Evolutionary conservation across 2,113 vertebrate genomes (phyloP).

Genomic region (Opisthocomus hoazin): DNA sequence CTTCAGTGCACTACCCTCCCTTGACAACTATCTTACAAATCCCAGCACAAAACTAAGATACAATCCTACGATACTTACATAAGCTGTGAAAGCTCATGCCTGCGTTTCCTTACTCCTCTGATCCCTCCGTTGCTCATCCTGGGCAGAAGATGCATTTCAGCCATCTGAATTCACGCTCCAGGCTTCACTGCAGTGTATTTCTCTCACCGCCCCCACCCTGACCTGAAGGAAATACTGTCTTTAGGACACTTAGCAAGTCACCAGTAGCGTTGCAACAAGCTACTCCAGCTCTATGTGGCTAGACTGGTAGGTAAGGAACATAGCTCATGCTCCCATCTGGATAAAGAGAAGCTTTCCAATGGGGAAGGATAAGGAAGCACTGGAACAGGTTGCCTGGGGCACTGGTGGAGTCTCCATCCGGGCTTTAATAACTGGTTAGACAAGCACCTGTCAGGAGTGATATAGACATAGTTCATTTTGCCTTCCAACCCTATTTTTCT

Average conservation of each 20-base stretch:
- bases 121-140: background rate
- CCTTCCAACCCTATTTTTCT: slow-evolving; percentile 23
- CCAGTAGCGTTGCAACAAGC: background rate
- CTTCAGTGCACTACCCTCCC: background rate
- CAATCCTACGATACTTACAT: background rate
- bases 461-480: background rate
- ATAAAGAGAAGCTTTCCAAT: background rate
- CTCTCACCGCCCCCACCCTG: background rate
- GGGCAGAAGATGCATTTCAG: background rate
- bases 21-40: background rate
- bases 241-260: background rate
- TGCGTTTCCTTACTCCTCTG: background rate
- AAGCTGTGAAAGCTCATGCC: background rate
- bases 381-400: background rate
- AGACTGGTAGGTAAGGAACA: background rate
- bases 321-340: background rate
- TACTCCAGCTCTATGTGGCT: background rate
- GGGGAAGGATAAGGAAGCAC: background rate
- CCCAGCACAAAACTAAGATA: background rate
- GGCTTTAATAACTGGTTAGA: background rate
- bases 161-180: background rate
- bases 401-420: background rate
- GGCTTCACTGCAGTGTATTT: background rate
- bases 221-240: background rate
- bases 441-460: background rate